Evolutionary conservation across 1,140 invertebrate species (phyloP).

Genomic region (Stegodyphus mimosarum): DNA sequence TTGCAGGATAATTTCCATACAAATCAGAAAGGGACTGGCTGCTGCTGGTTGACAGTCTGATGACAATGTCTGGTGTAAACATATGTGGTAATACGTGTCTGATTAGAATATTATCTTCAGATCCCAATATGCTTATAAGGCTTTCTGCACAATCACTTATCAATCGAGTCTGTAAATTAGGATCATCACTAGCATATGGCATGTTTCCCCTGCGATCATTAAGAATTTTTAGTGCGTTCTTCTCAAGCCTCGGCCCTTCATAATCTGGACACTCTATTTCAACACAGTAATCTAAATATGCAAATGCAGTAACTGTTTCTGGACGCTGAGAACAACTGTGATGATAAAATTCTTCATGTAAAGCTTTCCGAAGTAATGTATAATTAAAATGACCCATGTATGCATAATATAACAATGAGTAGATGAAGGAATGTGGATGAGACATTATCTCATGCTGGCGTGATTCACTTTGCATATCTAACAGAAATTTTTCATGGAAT

Average conservation of each 20-base stretch:
- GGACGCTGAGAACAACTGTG: not conserved
- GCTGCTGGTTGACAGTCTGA: not conserved
- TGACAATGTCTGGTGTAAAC: not conserved
- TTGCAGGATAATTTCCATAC: not conserved
- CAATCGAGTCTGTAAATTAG: not conserved
- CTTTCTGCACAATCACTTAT: not conserved
- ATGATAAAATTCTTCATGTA: slow-evolving; percentile 6
- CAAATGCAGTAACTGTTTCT: not conserved
- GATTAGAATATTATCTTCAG: slow-evolving; percentile 4
- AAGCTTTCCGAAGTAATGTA: not conserved
- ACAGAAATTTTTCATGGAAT: slow-evolving; percentile 8
- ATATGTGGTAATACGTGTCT: not conserved
- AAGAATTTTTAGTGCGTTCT: not conserved
- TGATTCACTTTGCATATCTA: slow-evolving; percentile 2
- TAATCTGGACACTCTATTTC: slow-evolving; percentile 38
- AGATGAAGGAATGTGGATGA: slow-evolving; percentile 2
- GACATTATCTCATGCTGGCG: slow-evolving; percentile 14
- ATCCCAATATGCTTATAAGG: not conserved
- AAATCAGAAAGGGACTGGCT: not conserved
- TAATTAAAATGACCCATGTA: slow-evolving; percentile 32
- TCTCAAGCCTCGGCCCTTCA: not conserved
- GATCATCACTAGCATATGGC: not conserved
- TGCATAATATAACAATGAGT: slow-evolving; percentile 14
- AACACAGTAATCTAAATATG: slow-evolving; percentile 35
- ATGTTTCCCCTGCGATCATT: not conserved